phyloP scores from a whole-genome alignment of 2,797 vertebrate species.

The Limnodromus scolopaceus region DNA sequence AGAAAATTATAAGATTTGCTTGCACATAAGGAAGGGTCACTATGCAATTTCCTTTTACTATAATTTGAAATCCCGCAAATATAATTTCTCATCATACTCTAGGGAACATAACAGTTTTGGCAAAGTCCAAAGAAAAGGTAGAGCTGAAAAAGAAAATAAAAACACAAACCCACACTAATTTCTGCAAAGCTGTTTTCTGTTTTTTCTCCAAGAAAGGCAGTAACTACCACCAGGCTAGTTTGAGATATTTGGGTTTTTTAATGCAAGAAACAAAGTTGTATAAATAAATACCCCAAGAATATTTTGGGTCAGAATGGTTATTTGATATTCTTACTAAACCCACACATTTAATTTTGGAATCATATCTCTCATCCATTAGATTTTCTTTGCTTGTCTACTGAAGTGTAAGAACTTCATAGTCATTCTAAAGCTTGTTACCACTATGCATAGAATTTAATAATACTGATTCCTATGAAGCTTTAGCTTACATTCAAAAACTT shows the following conservation, averaged over 20 bases:
- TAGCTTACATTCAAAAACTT: constrained; percentile 16
- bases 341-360: constrained; percentile 59
- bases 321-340: constrained; percentile 31
- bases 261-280: constrained; percentile 48
- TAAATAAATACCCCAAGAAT: constrained; percentile 47
- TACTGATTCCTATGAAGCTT: constrained; percentile 47
- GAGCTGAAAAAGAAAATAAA: background rate
- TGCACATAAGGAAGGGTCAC: constrained; percentile 52
- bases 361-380: background rate
- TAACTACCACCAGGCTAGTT: background rate
- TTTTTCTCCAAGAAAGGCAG: background rate
- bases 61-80: constrained; percentile 68
- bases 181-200: background rate
- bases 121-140: background rate
- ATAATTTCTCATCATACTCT: constrained; percentile 37
- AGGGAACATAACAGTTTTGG: constrained; percentile 10
- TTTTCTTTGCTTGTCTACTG: constrained; percentile 35
- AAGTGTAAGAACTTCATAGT: constrained; percentile 34
- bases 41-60: constrained; percentile 73
- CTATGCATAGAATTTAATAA: constrained; percentile 55
- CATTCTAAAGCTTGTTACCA: constrained; percentile 44
- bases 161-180: background rate
- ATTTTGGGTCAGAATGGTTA: background rate
- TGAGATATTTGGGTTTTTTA: background rate
- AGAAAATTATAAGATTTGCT: constrained; percentile 66